Base-by-base conservation (phyloP, 92 coral and sea anemone genomes). In the Phenganax marumi region DNA sequence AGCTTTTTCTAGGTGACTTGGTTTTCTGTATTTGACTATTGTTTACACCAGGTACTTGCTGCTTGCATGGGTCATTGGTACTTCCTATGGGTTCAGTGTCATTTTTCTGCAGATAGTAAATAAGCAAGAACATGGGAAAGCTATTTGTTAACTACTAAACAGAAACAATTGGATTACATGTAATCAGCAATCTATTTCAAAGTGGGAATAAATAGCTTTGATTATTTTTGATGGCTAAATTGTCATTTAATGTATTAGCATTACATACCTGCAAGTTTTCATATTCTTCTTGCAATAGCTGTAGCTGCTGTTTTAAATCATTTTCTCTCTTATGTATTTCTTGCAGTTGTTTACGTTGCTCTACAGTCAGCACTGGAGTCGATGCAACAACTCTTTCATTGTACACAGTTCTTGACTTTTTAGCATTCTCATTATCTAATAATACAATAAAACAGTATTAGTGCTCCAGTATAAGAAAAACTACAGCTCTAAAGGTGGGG, bases 371-470 rank as follows among this genome's bases (percentile, higher is more conserved):
- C 14, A 92, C 87, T 39, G 98, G 98, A 68, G 98, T 95, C n/a
- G 98, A 95, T 21, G 98, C 90, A 24, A 91, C 93, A 17, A 95
- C 86, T 13, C 97, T 92, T 18, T 93, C 97, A 68, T 93, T 93
- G 77, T 88, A 93, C 12, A 54, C 83, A 8, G 83, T 76, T 47
- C 33, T 75, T 21, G 80, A 55, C 12, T 75, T 75, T 55, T 56
- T 21, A 21, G 22, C 60, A 26, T 68, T 46, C 48, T 6, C 8
- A 21, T 53, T 53, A 53, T 49, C 66, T 75, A 60, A 9, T 24
- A 24, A 33, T 33, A 33, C 43, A 33, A 33, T 33, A 33, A 33
- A 33, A 33, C 43, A 33, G 43, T 5, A 33, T 33, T 33, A 33
- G 5, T 33, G 43, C 3, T 68, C 8, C 73, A 63, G 26, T 63